Base-by-base conservation (phyloP, 2,113 vertebrate genomes). In the Eupsittula cactorum region DNA sequence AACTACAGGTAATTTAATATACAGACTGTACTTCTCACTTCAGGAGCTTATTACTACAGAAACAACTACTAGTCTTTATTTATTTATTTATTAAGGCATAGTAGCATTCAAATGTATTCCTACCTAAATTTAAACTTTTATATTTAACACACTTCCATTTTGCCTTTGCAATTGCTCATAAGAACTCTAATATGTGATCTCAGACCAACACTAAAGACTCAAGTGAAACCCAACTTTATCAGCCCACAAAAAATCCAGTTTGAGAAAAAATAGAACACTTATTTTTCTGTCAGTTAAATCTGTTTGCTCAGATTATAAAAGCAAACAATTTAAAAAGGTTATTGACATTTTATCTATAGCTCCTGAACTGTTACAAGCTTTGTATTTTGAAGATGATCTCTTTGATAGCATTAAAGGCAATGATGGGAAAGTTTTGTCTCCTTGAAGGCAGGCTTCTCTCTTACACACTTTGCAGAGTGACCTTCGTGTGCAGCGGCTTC, bases 1-100 rank as follows among this genome's bases (percentile, higher is more conserved):
- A 78, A 97, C 97, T 55, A 99, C 99, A 97, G 98, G 99, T 99
- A 96, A 95, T 78, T 28, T 25, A 89, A 78, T n/a, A 81, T 7
- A 75, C 13, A 75, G 12, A 79, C 9, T 55, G 37, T 20, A 37
- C 21, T 81, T 50, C 18, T 62, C 19, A 41, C 13, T 80, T 76
- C 42, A 35, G 37, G 42, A 63, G 9, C 19, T 19, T 70, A 25
- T 24, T 16, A 65, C 29, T 49, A 75, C 9, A 41, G 49, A 60
- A 82, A 12, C 13, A 70, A 46, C 11, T 16, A n/a, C 18, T 25
- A 62, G 12, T 20, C 35, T 52, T 53, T 59, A n/a, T 23, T 59
- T 59, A n/a, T 21, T 59, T n/a, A 59, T 21, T 59, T 59, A 59
- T 59, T 59, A 59, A 35, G 57, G 5, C 13, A 52, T 29, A 6